A percentile compares a stretch with the other conserved stretches of the same genome.
phyloP scores from a whole-genome alignment of 1,140 invertebrate genomes.

The Hyles euphorbiae region DNA sequence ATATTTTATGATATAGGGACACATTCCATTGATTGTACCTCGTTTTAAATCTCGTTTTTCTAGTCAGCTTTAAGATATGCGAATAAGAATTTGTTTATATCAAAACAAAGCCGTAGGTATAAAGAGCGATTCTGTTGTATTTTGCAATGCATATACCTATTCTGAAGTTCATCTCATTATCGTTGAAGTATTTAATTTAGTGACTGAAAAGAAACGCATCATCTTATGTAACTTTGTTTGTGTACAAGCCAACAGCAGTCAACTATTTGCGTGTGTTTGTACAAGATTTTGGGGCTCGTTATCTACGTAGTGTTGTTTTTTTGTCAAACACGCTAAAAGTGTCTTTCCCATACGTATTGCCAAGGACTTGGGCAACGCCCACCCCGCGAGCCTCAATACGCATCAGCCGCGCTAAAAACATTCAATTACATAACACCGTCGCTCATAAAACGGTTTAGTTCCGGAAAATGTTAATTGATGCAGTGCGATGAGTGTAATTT shows the following conservation, averaged over 20 bases:
- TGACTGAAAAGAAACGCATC: too few species aligned
- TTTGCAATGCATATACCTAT: too few species aligned
- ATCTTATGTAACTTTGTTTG: conserved; percentile 9
- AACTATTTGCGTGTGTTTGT: conserved; percentile 6
- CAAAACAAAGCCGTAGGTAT: too few species aligned
- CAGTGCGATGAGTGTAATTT: conserved; percentile 7
- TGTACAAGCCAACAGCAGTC: conserved; percentile 9
- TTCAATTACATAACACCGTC: conserved; percentile 18
- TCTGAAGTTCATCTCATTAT: too few species aligned
- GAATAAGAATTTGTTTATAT: too few species aligned
- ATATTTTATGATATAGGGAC: too few species aligned
- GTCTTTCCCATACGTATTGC: conserved; percentile 1
- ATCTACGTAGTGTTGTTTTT: conserved; percentile 6
- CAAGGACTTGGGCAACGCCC: conserved; percentile 17
- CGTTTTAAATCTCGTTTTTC: too few species aligned
- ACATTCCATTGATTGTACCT: too few species aligned
- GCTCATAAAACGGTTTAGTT: conserved; percentile 13
- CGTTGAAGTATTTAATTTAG: too few species aligned
- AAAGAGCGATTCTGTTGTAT: too few species aligned
- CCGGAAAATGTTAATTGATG: conserved; percentile 30
- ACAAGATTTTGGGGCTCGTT: conserved; percentile 11
- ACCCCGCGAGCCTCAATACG: conserved; percentile 2
- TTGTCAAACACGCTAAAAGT: not conserved
- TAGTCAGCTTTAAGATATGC: too few species aligned
- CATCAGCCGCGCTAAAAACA: conserved; percentile 14